phyloP scores from a whole-genome alignment of 2,888 invertebrate species.

The Luperina nickerlii region DNA sequence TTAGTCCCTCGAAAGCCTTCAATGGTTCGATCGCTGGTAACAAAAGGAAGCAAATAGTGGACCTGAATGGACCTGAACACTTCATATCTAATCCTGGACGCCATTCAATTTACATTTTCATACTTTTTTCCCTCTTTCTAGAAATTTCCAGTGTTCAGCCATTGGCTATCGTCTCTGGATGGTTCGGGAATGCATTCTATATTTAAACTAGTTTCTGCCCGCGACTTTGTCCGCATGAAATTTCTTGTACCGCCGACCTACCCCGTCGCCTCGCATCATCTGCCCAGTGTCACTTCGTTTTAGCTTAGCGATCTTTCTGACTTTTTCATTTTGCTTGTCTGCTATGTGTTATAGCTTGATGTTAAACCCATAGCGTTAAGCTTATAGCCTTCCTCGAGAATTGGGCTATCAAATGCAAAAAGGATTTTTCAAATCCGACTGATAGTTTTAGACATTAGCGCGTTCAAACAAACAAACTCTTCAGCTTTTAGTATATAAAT shows the following conservation, averaged over 20 bases:
- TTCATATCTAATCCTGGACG: slow-evolving; percentile 45
- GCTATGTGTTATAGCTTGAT: too few species aligned
- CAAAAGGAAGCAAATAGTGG: slow-evolving; percentile 55
- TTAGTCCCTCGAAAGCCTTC: slow-evolving; percentile 54
- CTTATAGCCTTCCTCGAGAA: background rate
- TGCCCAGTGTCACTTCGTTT: background rate
- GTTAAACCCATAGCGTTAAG: too few species aligned
- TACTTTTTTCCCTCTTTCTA: background rate
- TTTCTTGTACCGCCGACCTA: background rate
- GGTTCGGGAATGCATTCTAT: background rate
- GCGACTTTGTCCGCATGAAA: background rate
- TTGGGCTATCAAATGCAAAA: background rate
- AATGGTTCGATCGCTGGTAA: slow-evolving; percentile 44
- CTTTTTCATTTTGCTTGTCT: too few species aligned
- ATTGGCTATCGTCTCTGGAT: background rate
- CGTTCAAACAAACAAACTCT: background rate
- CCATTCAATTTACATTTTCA: slow-evolving; percentile 38
- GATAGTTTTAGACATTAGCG: background rate
- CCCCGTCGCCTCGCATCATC: background rate
- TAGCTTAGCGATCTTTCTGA: background rate
- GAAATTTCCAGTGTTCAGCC: background rate
- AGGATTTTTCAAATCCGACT: background rate
- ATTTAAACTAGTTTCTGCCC: background rate
- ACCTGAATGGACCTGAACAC: slow-evolving; percentile 40
- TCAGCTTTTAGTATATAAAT: background rate